Evolutionary conservation across 2,888 invertebrate species (phyloP).

Genomic region (Hirtodrosophila histrioides): DNA sequence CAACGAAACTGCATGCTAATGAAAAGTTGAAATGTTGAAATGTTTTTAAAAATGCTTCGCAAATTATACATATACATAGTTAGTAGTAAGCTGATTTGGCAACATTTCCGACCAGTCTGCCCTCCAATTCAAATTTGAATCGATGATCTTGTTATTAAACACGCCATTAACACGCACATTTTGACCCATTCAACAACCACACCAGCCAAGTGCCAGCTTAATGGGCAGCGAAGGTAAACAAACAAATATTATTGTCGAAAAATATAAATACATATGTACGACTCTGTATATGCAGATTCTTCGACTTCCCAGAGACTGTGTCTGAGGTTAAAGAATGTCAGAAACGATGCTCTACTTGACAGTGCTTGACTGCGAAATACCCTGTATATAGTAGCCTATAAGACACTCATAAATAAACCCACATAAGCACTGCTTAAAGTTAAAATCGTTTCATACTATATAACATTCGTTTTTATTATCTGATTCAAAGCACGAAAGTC

Average conservation of each 20-base stretch:
- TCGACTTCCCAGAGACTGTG: constrained; percentile 24
- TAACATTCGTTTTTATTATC: too few species aligned
- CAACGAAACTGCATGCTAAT: constrained; percentile 36
- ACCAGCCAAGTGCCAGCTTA: constrained; percentile 60
- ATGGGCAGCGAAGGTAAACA: constrained; percentile 63
- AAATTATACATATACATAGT: constrained; percentile 1
- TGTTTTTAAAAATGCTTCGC: constrained; percentile 8
- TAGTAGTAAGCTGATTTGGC: constrained; percentile 34
- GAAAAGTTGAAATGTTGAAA: constrained; percentile 1
- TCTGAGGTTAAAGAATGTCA: constrained; percentile 31
- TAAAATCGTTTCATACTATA: too few species aligned
- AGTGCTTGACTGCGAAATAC: too few species aligned
- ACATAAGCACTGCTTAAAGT: too few species aligned
- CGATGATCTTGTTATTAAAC: constrained; percentile 60
- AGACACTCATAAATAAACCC: too few species aligned
- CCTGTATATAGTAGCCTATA: too few species aligned
- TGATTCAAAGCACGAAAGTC: too few species aligned
- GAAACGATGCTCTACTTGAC: constrained; percentile 11
- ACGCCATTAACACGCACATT: constrained; percentile 59
- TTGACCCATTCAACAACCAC: constrained; percentile 24
- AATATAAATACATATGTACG: constrained; percentile 39
- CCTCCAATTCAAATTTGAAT: constrained; percentile 39
- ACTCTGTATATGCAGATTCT: constrained; percentile 46
- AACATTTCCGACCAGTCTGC: neutral
- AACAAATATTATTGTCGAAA: constrained; percentile 59